Base-by-base conservation (phyloP, 2,113 vertebrate genomes). In the Silurus asotus region DNA sequence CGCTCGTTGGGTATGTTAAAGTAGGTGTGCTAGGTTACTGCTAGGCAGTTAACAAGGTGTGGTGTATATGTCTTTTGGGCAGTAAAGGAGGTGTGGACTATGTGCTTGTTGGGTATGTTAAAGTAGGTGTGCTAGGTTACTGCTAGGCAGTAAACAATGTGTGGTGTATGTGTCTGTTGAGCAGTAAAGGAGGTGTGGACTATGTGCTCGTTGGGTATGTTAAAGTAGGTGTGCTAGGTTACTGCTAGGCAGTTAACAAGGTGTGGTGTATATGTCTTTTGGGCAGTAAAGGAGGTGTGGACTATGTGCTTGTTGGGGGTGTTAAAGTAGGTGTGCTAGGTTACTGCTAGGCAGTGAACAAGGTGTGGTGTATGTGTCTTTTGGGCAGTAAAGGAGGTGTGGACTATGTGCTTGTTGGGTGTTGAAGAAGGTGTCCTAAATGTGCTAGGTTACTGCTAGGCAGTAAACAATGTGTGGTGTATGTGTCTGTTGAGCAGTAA, bases 341-440 rank as follows among this genome's bases (percentile, higher is more conserved):
- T 61, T 1, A 2, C 4, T 20, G 9, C 3, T 10, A 3, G 28
- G 0, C 8, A 45, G 28, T 20, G 8, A 45, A 45, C 2, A 13
- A 28, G 25, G 5, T 37, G 77, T 79, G 77, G 55, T 6, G 6
- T 15, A 5, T 45, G 51, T 55, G 49, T 4, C 2, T 78, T 14
- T 15, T 2, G 6, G 14, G 0, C 51, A 61, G 25, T 80, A 1
- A 80, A 80, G 37, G 5, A 59, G 15, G 28, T 77, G 51, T 28
- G 11, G 51, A 1, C 51, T 55, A 7, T 77, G 23, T 25, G 75
- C n/a, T n/a, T n/a, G 45, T 51, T 0, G 9, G 19, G 0, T 37
- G 17, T 8, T 70, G 8, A 58, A n/a, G 1, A 8, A n/a, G 76
- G n/a, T n/a, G n/a, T n/a, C n/a, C n/a, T n/a, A n/a, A n/a, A n/a